Evolutionary conservation across 2,113 vertebrate species (phyloP).

Genomic region (Brevimyrus niger): DNA sequence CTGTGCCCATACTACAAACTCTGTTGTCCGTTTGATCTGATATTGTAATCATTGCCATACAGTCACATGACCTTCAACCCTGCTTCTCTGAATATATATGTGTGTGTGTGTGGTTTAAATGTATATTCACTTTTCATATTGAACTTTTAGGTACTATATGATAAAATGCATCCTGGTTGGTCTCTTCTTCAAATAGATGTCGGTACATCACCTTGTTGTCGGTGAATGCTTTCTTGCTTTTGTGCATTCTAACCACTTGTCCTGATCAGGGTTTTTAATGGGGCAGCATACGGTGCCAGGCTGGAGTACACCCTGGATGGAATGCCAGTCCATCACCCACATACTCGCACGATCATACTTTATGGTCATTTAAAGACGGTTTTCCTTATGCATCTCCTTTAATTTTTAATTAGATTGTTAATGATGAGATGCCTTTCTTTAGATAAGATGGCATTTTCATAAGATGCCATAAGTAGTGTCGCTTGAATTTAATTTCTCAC

Average conservation of each 20-base stretch:
- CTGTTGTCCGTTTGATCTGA: no score
- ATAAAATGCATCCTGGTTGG: neutral
- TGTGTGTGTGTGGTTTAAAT: neutral
- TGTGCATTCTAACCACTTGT: neutral
- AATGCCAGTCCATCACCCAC: neutral
- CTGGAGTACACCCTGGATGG: neutral
- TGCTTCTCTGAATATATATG: no score
- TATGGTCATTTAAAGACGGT: neutral
- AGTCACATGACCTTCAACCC: no score
- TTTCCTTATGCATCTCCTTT: neutral
- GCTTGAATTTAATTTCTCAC: neutral
- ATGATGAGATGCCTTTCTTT: neutral
- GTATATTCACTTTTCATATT: neutral
- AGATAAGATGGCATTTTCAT: neutral
- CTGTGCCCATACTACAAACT: no score
- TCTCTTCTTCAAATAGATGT: neutral
- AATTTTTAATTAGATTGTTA: neutral
- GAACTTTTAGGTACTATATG: neutral
- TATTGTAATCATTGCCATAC: no score
- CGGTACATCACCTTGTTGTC: neutral
- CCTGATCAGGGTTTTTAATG: neutral
- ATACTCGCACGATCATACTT: neutral
- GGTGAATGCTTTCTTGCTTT: neutral
- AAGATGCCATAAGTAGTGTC: neutral
- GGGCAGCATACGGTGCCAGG: neutral